Conservation (phyloP, 2,113 vertebrate genomes). For the Cinclus mexicanus region DNA sequence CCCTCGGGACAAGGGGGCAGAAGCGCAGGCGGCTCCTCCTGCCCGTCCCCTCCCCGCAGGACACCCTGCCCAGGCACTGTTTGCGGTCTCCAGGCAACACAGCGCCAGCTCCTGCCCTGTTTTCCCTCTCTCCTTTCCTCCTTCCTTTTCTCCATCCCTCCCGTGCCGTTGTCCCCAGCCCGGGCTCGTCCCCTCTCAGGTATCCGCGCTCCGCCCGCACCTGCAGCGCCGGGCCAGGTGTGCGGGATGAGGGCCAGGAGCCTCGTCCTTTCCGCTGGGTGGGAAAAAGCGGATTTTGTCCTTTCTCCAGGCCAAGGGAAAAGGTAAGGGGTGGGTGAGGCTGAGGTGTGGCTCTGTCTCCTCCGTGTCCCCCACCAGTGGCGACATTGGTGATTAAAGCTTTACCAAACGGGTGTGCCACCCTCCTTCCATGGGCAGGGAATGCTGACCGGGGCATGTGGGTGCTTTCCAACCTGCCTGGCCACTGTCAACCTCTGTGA, state of each 20-base stretch:
- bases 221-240: not conserved
- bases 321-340: not conserved
- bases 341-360: rapidly evolving
- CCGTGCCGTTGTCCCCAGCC: not conserved
- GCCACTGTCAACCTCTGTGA: not conserved
- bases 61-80: not conserved
- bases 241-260: not conserved
- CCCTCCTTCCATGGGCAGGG: not conserved
- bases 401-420: rapidly evolving
- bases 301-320: not conserved
- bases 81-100: conserved; percentile 68
- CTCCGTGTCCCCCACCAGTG: not conserved
- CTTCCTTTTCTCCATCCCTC: not conserved
- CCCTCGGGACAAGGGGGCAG: not conserved
- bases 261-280: rapidly evolving
- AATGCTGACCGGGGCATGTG: rapidly evolving
- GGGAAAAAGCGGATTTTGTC: not conserved
- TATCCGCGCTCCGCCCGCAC: not conserved
- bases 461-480: not conserved
- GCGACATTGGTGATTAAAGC: not conserved
- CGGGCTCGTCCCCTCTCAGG: not conserved
- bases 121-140: not conserved
- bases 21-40: not conserved
- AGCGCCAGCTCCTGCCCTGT: not conserved
- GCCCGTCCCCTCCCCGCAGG: not conserved